Conservation (phyloP, 2,888 invertebrate genomes). For the Bhutanitis thaidina region DNA sequence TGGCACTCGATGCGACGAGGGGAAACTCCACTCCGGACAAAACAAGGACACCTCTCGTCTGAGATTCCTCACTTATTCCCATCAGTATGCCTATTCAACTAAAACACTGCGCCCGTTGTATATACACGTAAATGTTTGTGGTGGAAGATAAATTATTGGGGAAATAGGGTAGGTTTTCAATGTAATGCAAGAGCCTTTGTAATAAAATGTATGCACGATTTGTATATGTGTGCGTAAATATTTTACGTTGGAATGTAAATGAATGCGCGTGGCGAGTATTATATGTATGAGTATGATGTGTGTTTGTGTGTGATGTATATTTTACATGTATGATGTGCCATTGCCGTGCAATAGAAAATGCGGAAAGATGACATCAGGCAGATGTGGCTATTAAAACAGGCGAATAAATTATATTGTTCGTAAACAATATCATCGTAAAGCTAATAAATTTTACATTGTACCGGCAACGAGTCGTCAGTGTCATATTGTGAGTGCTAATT, state of each 20-base stretch:
- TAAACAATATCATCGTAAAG: constrained; percentile 7
- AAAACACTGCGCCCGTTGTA: constrained; percentile 11
- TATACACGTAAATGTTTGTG: constrained; percentile 17
- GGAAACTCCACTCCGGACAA: constrained; percentile 61
- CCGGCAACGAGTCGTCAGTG: not conserved
- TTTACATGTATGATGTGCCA: not conserved
- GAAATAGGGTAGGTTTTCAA: constrained; percentile 3
- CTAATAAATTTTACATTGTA: constrained; percentile 9
- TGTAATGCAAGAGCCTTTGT: not conserved
- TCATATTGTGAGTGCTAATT: constrained; percentile 19
- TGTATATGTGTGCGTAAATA: not conserved
- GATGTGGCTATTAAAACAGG: not conserved
- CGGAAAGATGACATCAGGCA: not conserved
- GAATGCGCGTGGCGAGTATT: no score
- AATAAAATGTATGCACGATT: not conserved
- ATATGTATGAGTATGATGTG: not conserved
- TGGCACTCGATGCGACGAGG: constrained; percentile 53
- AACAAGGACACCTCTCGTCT: constrained; percentile 62
- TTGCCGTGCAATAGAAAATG: not conserved
- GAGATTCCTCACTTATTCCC: constrained; percentile 45
- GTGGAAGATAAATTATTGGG: constrained; percentile 14
- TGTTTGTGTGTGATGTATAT: not conserved
- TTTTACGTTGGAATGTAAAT: no score
- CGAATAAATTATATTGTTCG: constrained; percentile 1
- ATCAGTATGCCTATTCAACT: constrained; percentile 19